phyloP scores from a whole-genome alignment of 2,888 invertebrate species.

The Archaeoteleia sp. region DNA sequence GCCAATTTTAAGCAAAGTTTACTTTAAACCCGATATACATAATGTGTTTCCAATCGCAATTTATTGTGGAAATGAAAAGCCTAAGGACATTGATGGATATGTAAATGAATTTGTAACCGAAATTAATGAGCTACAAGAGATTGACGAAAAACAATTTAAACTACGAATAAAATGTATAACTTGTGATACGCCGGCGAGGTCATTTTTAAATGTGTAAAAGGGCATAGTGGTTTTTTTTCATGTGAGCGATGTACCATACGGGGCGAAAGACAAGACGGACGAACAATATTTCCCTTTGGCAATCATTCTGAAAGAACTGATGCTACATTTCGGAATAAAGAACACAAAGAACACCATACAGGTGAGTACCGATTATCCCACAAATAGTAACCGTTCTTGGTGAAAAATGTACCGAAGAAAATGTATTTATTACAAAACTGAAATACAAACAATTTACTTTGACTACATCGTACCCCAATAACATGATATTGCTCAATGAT shows the following conservation, averaged over 20 bases:
- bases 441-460: too few relatives aligned
- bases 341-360: too few relatives aligned
- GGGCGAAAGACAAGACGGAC: background rate
- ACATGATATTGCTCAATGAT: too few relatives aligned
- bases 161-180: conserved; percentile 11
- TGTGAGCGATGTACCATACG: too few relatives aligned
- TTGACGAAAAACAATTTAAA: too few relatives aligned
- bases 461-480: too few relatives aligned
- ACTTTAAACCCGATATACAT: conserved; percentile 5
- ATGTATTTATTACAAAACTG: too few relatives aligned
- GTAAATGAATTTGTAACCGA: background rate
- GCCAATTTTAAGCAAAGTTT: background rate
- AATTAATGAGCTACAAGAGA: background rate
- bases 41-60: conserved; percentile 4
- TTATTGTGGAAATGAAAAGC: conserved; percentile 9
- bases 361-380: too few relatives aligned
- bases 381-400: too few relatives aligned
- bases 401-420: too few relatives aligned
- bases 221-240: background rate
- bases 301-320: conserved; percentile 23
- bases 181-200: conserved; percentile 2
- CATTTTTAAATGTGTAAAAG: conserved; percentile 2
- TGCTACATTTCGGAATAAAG: too few relatives aligned
- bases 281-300: background rate
- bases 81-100: conserved; percentile 6